Conservation (phyloP, 2,888 invertebrate genomes). For the Mesoligia furuncula region DNA sequence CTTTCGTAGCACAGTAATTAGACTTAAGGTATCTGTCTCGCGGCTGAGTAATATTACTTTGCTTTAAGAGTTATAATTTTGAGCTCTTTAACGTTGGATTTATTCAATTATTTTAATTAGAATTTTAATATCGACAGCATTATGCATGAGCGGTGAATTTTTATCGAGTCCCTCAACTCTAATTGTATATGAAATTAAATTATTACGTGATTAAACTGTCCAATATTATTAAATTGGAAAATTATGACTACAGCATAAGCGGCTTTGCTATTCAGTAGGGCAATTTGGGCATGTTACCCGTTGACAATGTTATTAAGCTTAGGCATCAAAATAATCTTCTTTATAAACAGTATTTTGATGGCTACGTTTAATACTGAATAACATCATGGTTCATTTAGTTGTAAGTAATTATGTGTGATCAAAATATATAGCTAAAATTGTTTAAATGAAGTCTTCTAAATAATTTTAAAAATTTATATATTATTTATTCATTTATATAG, state of each 20-base stretch:
- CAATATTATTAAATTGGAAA: constrained; percentile 6
- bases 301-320: constrained; percentile 22
- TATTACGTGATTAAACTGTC: constrained; percentile 12
- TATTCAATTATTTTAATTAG: constrained; percentile 65
- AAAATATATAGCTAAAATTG: neutral
- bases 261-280: constrained; percentile 28
- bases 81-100: constrained; percentile 66
- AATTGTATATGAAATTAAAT: constrained; percentile 22
- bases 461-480: neutral
- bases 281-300: constrained; percentile 17
- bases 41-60: constrained; percentile 72
- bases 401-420: constrained; percentile 2
- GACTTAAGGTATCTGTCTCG: constrained; percentile 72
- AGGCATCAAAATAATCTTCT: constrained; percentile 29
- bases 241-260: constrained; percentile 17
- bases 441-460: too few relatives aligned
- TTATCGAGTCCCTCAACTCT: constrained; percentile 19
- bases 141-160: constrained; percentile 39
- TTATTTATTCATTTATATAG: neutral
- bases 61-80: constrained; percentile 67
- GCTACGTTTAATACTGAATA: neutral
- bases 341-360: neutral
- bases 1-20: constrained; percentile 77
- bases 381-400: constrained; percentile 4
- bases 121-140: constrained; percentile 49